Conservation (phyloP, 2,113 vertebrate species). For the Podilymbus podiceps region DNA sequence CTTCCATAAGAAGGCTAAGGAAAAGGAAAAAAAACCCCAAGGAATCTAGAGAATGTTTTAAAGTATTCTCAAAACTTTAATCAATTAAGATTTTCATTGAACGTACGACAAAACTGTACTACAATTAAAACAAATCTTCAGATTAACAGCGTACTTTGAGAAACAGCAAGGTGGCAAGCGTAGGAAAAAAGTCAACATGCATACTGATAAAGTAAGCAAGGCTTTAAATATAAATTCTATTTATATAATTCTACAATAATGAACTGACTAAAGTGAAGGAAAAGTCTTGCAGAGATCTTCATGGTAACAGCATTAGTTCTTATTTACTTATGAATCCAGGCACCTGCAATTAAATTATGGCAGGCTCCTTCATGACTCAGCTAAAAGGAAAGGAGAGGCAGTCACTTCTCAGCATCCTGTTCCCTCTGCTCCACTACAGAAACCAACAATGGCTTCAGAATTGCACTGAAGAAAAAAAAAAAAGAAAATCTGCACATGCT, state of each 20-base stretch:
- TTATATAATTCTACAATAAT: background rate
- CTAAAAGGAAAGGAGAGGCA: constrained; percentile 38
- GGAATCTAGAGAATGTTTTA: constrained; percentile 46
- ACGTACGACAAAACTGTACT: background rate
- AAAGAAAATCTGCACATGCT: background rate
- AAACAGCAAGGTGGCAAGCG: background rate
- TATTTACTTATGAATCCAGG: constrained; percentile 31
- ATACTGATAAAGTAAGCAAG: background rate
- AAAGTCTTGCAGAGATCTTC: background rate
- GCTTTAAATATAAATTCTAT: background rate
- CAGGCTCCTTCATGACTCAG: constrained; percentile 52
- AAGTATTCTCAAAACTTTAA: constrained; percentile 8
- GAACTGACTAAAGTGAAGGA: background rate
- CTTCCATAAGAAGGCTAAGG: constrained; percentile 43
- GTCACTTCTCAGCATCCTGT: constrained; percentile 5
- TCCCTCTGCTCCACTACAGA: constrained; percentile 4
- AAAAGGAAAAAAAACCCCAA: constrained; percentile 48
- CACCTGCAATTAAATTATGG: constrained; percentile 51
- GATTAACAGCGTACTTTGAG: background rate
- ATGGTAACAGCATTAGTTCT: background rate
- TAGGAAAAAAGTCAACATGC: background rate
- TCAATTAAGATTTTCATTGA: background rate
- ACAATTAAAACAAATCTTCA: background rate
- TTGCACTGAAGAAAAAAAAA: background rate
- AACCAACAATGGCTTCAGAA: constrained; percentile 6